Evolutionary conservation across 2,888 invertebrate species (phyloP), one percentile per base, ranked within the genome.

Genomic region (Acleris literana): DNA sequence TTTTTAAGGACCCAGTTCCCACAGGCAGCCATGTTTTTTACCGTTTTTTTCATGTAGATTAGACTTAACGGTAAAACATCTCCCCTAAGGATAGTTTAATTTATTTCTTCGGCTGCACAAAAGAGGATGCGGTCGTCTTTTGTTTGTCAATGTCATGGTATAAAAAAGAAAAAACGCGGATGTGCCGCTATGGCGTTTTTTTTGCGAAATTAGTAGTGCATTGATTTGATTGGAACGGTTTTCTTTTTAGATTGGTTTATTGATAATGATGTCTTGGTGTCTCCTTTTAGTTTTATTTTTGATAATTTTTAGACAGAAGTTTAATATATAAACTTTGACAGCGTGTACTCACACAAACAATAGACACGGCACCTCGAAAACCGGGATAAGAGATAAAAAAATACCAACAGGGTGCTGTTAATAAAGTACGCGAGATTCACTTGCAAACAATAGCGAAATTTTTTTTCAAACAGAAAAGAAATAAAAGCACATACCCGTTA

Each of bases 61-160:
- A 86, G 81, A 86, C 80, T 79, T 92, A 92, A 92, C 92, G 92
- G 92, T 92, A 90, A 88, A 85, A 79, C 79, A 74, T 85, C 85
- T 87, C 90, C 91, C 91, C 91, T 88, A 88, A 85, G 85, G 87
- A 88, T 88, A 83, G 83, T 87, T 88, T 90, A 90, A 92, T 92
- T 90, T 92, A 92, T 90, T 88, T 91, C 90, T 85, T 84, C 79
- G 74, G 82, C 75, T 78, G 76, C 77, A 86, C 85, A 87, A 89
- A 80, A 81, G 86, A 80, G 78, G 88, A 88, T 88, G 90, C 87
- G 88, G 90, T 88, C 78, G 76, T 72, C 74, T 79, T 83, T 88
- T 89, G 87, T 88, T 84, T 85, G 88, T 77, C 71, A 71, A 75
- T 81, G 84, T 82, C 80, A 85, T 71, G 82, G 74, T 77, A 60